Evolutionary conservation across 2,888 invertebrate genomes (phyloP).

Genomic region (Icerya purchasi): DNA sequence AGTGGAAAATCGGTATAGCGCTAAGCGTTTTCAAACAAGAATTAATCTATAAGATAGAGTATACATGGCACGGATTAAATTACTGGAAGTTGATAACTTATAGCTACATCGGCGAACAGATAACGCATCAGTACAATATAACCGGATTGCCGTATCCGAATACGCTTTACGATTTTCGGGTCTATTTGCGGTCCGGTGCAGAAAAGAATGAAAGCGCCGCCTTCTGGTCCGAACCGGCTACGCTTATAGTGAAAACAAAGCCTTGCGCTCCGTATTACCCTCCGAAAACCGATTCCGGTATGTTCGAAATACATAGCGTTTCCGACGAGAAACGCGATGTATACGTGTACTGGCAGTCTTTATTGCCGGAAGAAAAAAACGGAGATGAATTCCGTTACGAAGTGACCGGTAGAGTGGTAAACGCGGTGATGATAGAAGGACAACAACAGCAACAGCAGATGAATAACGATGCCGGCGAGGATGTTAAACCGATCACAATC

Average conservation of each 20-base stretch:
- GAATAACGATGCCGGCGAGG: background rate
- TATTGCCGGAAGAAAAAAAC: conserved; percentile 43
- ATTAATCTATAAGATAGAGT: conserved; percentile 29
- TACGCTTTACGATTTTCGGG: conserved; percentile 46
- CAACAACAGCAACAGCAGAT: too few species aligned
- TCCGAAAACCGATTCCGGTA: conserved; percentile 47
- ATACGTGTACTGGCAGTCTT: conserved; percentile 57
- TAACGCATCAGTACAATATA: conserved; percentile 30
- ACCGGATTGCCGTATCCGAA: conserved; percentile 40
- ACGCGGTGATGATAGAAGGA: background rate
- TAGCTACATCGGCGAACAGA: background rate
- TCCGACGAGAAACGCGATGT: conserved; percentile 30
- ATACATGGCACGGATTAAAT: conserved; percentile 17
- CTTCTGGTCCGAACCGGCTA: conserved; percentile 48
- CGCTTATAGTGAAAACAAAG: conserved; percentile 36
- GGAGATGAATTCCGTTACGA: conserved; percentile 53
- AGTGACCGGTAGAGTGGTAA: too few species aligned
- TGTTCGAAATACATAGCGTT: conserved; percentile 38
- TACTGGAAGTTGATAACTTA: background rate
- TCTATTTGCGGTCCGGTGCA: conserved; percentile 39
- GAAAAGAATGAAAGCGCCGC: conserved; percentile 30
- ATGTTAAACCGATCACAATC: background rate
- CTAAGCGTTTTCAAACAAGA: conserved; percentile 31
- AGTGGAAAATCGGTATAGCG: conserved; percentile 16
- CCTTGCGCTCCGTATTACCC: conserved; percentile 24